Base-by-base conservation (phyloP, 2,113 vertebrate genomes). In the Hemiprocne comata region DNA sequence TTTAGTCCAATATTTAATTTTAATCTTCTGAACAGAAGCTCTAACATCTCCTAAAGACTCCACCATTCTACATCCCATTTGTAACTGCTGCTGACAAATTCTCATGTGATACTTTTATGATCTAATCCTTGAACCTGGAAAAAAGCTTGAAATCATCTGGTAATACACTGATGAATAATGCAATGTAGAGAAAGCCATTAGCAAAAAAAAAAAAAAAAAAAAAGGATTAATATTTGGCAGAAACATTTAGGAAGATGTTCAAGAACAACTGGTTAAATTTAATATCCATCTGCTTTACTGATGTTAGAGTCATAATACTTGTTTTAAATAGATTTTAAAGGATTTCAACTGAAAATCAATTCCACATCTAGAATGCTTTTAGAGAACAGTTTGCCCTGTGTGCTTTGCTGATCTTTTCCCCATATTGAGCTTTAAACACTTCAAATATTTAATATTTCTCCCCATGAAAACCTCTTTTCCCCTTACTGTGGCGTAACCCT, bases 331-430 rank as follows among this genome's bases (percentile, higher is more conserved):
- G 89, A 78, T 62, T 84, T 91, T 89, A 93, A 92, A 97, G 62
- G 79, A 96, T 93, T 98, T 97, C 50, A 95, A 91, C 88, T 86
- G 79, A 93, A 96, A 96, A 97, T 81, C 54, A 85, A 80, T 96
- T 96, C 93, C 76, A 90, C 91, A 89, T 92, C 67, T 66, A 67
- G 88, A 71, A 67, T 70, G 57, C 66, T 58, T 90, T 69, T 84
- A 53, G 70, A 86, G 86, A 85, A 62, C 25, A 81, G 40, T 28
- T 50, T 93, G 74, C 36, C 12, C 55, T 75, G 17, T 75, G 48
- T 87, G 60, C 71, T 84, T 94, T 92, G 36, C 92, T 95, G 71
- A 85, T 85, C 36, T 91, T 54, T 94, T 93, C 46, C 51, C 73
- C 90, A 88, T 87, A 85, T 7, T 95, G 90, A 88, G 72, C 33